A percentile compares a stretch with the other conserved stretches of the same genome.
These are phyloP conservation scores for Rutilus rutilus DNA, from an alignment of 2,113 vertebrate species.

Conservation along the genomic window DNA sequence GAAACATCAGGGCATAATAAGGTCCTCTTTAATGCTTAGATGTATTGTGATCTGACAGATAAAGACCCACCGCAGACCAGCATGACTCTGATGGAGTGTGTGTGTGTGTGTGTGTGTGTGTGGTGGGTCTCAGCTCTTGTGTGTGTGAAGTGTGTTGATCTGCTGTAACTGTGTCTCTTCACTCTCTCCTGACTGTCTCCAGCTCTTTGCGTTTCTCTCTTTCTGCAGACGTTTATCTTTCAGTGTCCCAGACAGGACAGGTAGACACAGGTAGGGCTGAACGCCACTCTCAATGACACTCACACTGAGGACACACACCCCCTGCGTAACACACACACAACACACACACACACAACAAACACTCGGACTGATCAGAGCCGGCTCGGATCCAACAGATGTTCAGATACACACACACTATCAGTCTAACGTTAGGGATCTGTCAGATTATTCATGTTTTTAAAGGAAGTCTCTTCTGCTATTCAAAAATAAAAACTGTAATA, in stretches of 20 bases:
- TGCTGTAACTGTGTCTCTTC: conserved; percentile 88
- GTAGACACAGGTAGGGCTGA: conserved; percentile 99
- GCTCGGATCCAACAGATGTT: background rate
- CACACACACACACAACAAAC: too few species aligned
- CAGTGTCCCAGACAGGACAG: conserved; percentile 99
- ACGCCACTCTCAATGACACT: conserved; percentile 74
- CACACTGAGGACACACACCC: conserved; percentile 55
- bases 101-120: too few species aligned
- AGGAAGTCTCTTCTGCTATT: too few species aligned
- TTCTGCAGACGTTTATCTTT: conserved; percentile 99
- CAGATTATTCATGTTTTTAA: too few species aligned
- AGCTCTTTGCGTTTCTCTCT: conserved; percentile 99
- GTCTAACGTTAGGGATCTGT: too few species aligned
- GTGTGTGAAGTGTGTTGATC: conserved; percentile 77
- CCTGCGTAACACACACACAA: too few species aligned
- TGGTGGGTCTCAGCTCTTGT: conserved; percentile 73
- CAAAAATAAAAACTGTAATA: too few species aligned
- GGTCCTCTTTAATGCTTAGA: too few species aligned
- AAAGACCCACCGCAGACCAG: too few species aligned
- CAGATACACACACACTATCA: background rate
- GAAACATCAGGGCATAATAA: too few species aligned
- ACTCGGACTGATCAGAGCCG: background rate
- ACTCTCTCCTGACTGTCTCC: conserved; percentile 94
- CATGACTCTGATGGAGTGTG: too few species aligned
- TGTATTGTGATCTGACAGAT: too few species aligned